These are phyloP conservation scores for Otis tarda DNA, from an alignment of 2,113 vertebrate species.

Conservation along the genomic window DNA sequence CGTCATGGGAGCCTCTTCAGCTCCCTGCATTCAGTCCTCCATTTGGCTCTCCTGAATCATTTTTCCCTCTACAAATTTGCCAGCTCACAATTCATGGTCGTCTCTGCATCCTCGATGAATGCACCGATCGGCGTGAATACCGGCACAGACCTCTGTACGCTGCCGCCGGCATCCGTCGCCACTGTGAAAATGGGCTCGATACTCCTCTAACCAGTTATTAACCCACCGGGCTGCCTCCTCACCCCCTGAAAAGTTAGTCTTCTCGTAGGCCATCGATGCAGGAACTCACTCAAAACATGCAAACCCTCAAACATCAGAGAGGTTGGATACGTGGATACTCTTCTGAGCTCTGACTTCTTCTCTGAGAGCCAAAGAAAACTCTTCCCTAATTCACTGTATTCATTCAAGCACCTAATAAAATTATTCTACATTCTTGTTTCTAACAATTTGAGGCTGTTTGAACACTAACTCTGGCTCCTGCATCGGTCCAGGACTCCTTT, in stretches of 20 bases:
- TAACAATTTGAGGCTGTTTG: not conserved
- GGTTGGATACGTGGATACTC: fast-evolving
- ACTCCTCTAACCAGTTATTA: not conserved
- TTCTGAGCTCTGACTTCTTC: not conserved
- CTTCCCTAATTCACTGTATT: not conserved
- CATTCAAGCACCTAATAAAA: not conserved
- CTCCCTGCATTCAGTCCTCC: not conserved
- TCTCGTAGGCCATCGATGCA: not conserved
- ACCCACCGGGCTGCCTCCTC: not conserved
- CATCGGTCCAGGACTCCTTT: not conserved
- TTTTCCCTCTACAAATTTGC: not conserved
- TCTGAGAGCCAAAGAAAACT: not conserved
- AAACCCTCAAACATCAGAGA: not conserved
- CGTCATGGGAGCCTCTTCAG: slow-evolving; percentile 30
- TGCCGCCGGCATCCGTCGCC: not conserved
- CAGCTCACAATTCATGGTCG: not conserved
- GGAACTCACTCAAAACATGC: not conserved
- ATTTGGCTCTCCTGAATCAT: slow-evolving; percentile 11
- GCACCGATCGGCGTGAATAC: not conserved
- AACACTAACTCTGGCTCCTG: not conserved
- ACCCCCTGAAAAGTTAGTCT: not conserved
- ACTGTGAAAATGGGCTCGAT: not conserved
- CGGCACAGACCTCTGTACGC: not conserved
- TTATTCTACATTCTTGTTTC: not conserved
- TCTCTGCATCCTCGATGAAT: not conserved